Conservation (phyloP, 2,113 vertebrate species). For the Pardalotus punctatus region DNA sequence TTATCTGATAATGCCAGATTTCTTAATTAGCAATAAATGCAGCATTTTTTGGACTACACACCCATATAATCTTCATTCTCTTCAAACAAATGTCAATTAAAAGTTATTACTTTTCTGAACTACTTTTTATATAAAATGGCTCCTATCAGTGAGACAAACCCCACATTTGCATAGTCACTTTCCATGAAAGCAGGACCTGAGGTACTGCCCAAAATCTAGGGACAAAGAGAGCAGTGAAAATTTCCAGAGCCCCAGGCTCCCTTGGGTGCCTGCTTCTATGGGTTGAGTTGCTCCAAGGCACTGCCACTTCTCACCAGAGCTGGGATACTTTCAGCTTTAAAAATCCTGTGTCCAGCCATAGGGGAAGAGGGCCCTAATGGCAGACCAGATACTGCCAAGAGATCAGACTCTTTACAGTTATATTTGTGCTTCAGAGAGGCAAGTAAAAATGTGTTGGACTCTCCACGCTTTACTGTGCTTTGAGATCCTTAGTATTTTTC, state of each 20-base stretch:
- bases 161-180: not conserved
- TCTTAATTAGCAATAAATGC: not conserved
- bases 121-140: not conserved
- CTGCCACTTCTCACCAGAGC: not conserved
- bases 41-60: not conserved
- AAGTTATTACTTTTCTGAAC: not conserved
- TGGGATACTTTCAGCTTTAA: not conserved
- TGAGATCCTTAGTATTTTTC: not conserved
- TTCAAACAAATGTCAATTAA: not conserved
- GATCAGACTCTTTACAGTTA: not conserved
- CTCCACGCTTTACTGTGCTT: not conserved
- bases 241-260: not conserved
- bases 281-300: not conserved
- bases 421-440: not conserved
- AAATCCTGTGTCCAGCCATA: not conserved
- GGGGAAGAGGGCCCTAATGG: not conserved
- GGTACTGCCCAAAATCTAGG: not conserved
- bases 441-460: not conserved
- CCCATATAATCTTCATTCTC: not conserved
- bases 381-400: not conserved
- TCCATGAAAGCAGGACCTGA: not conserved
- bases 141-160: not conserved
- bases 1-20: not conserved
- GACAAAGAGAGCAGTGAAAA: not conserved
- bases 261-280: not conserved